Evolutionary conservation across 1,140 invertebrate genomes (phyloP), one percentile per base, ranked within the genome.

Genomic region (Drosophila nasuta): DNA sequence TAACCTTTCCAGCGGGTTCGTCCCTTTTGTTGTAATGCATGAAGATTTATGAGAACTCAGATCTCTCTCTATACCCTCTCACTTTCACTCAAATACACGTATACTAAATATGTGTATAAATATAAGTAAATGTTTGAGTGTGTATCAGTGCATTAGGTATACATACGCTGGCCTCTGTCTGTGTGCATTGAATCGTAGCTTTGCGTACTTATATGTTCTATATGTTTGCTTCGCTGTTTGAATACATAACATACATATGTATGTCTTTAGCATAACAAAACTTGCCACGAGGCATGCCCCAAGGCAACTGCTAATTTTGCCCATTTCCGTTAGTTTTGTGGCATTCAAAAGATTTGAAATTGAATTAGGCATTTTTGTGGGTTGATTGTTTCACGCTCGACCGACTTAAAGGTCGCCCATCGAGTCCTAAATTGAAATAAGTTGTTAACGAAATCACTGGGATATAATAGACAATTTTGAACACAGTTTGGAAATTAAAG

Each of bases 21-120:
- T 67, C 62, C 76, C 76, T 75, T 78, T 77, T 75, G 58, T 71
- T 75, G 67, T 82, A 88, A 87, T 80, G 83, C 72, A 75, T 67
- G 65, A 74, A 81, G 83, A 88, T 88, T 88, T 88, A 88, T 77
- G 74, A 78, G 75, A 43, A 52, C 38, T 20, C 33, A 33, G 17
- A 17, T 56, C 45, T 52, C 8, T 56, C 45, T 52, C 8, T 43
- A 28, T 25, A 11, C 4, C 6, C 20, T 5, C 5, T 28, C 20
- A 13, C 66, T 13, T 13, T 13, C n/a, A 25, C 20, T 25, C 20
- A 25, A 25, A 25, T 10, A 11, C 35, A 38, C 35, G 10, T 10
- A 3, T 10, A 38, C 35, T 38, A 33, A 33, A 33, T 33, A 33
- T 33, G 7, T 33, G 13, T 60, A 3, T 72, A 8, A 30, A 6